Conservation (phyloP, 2,113 vertebrate species). For the Prietella phreatophila region DNA sequence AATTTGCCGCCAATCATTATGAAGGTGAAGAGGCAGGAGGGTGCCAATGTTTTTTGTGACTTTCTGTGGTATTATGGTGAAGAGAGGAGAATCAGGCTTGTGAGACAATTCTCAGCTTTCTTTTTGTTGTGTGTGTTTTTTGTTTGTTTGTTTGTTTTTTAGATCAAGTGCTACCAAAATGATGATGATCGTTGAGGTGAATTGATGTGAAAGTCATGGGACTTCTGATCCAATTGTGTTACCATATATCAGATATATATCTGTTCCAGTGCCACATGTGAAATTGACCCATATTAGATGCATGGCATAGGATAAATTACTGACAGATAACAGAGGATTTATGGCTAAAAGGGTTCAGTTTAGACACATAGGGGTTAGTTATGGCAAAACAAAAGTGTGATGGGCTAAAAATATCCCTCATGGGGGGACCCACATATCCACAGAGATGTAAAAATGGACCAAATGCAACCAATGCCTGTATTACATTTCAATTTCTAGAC, state of each 20-base stretch:
- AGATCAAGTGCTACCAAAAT: neutral
- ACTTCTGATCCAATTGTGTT: neutral
- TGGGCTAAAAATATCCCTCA: neutral
- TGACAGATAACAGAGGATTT: neutral
- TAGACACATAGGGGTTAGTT: neutral
- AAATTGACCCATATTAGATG: neutral
- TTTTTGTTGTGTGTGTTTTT: neutral
- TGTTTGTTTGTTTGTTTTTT: neutral
- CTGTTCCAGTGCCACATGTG: neutral
- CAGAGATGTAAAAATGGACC: neutral
- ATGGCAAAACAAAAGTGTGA: neutral
- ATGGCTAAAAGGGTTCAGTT: neutral
- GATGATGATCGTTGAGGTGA: neutral
- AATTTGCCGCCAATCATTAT: neutral
- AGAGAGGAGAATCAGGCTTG: neutral
- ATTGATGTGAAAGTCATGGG: neutral
- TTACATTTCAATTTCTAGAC: neutral
- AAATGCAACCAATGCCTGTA: neutral
- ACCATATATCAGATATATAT: neutral
- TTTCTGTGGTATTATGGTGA: neutral
- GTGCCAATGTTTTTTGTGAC: neutral
- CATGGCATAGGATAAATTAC: neutral
- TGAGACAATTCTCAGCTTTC: neutral
- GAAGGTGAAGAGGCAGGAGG: neutral
- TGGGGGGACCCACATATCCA: neutral